Conservation (phyloP, 2,797 vertebrate species). For the Pteronotus mesoamericanus region DNA sequence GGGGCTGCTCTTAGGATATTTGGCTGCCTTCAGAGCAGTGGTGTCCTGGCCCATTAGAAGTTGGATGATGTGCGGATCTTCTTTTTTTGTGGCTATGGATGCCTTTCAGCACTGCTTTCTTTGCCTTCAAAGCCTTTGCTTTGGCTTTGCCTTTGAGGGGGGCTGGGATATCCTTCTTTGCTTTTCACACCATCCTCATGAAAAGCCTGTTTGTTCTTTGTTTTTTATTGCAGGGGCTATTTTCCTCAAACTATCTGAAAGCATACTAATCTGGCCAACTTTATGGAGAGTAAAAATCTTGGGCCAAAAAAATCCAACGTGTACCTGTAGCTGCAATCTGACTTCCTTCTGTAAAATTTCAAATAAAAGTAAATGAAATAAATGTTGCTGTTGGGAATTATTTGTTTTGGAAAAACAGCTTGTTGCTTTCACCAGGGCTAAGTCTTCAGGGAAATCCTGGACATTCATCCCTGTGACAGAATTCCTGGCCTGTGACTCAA, state of each 20-base stretch:
- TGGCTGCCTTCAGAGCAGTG: background rate
- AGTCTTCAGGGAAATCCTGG: slow-evolving; percentile 37
- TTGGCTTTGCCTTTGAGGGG: background rate
- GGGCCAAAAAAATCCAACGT: background rate
- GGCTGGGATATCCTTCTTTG: background rate
- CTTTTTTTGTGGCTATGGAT: background rate
- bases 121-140: background rate
- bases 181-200: background rate
- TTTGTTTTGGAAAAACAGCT: background rate
- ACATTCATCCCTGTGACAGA: background rate
- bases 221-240: background rate
- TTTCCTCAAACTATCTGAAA: background rate
- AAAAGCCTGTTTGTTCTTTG: background rate
- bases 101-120: background rate
- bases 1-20: background rate
- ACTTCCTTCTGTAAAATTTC: background rate
- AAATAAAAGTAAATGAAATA: background rate
- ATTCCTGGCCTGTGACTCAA: background rate
- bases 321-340: background rate
- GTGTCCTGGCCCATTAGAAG: too few relatives aligned
- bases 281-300: background rate
- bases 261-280: background rate
- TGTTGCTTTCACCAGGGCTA: background rate
- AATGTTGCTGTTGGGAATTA: slow-evolving; percentile 6
- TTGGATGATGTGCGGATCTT: background rate